phyloP scores from a whole-genome alignment of 2,113 vertebrate species.

The Eptatretus burgeri region DNA sequence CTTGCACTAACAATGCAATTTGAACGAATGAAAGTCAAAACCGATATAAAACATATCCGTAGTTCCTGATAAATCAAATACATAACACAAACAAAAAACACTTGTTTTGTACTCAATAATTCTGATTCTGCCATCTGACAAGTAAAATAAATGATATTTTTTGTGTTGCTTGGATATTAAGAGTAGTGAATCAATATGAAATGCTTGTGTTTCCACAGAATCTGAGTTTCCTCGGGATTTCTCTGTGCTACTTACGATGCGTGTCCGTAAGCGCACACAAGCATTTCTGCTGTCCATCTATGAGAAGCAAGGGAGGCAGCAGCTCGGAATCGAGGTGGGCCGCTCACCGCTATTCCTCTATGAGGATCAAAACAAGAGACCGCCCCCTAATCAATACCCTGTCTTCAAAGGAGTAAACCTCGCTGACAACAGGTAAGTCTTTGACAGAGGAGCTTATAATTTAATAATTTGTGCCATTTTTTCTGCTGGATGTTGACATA shows the following conservation, averaged over 20 bases:
- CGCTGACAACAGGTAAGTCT: constrained; percentile 68
- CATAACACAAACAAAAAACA: background rate
- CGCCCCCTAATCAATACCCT: constrained; percentile 66
- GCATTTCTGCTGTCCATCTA: constrained; percentile 81
- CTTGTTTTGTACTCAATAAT: background rate
- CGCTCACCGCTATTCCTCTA: constrained; percentile 74
- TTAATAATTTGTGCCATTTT: too few species aligned
- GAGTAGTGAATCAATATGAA: background rate
- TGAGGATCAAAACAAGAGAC: constrained; percentile 67
- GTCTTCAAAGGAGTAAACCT: constrained; percentile 59
- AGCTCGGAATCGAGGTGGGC: constrained; percentile 70
- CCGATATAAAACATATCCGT: too few species aligned
- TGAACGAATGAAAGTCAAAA: too few species aligned
- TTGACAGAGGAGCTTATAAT: too few species aligned
- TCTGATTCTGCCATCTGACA: background rate
- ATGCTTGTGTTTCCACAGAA: constrained; percentile 18
- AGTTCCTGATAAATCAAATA: too few species aligned
- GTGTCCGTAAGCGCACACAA: constrained; percentile 57
- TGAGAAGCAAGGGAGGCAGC: constrained; percentile 56
- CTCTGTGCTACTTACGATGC: constrained; percentile 74
- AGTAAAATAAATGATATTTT: background rate
- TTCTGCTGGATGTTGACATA: too few species aligned
- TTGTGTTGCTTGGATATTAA: background rate
- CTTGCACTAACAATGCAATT: too few species aligned
- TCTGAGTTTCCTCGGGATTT: constrained; percentile 75